Evolutionary conservation across 2,113 vertebrate genomes (phyloP), one percentile per base, ranked within the genome.

Genomic region (Mesembrinibis cayennensis): DNA sequence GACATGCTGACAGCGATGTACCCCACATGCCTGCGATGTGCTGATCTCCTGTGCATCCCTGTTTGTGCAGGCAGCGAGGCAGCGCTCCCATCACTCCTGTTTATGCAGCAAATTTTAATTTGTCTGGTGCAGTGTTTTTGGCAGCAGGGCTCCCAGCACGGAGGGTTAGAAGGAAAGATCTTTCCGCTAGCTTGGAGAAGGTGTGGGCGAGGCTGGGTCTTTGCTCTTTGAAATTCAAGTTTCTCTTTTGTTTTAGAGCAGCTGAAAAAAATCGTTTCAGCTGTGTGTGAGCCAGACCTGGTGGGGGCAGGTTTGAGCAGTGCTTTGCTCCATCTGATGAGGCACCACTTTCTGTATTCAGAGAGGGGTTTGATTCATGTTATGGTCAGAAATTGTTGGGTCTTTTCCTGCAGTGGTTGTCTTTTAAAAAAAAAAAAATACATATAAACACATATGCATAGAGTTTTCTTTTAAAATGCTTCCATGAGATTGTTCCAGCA

Each of bases 1-100:
- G 49, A 7, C 11, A 1, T 0, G 8, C 34, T 47, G 56, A 16
- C 36, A 38, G 45, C 1, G 1, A 2, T 6, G 61, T 25, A 5
- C 32, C 40, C 59, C 15, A 5, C 7, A 2, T 11, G 7, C 15
- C n/a, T 6, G 42, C 10, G 7, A 6, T 49, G 55, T 11, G 3
- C 22, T 6, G 10, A 34, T 53, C 49, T 36, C 47, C 50, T 23
- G 23, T 12, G 19, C 29, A 15, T 38, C 50, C 58, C 23, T 44
- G 13, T 14, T 42, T 10, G 42, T 16, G 23, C 15, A 9, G 52
- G 42, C 42, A n/a, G 47, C 11, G 25, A 17, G 49, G 30, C 26
- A 63, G 36, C 2, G 17, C 69, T 89, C 61, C 44, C 4, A 1
- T 26, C 5, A 2, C 34, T 82, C 27, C 20, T 30, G 3, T 55